A percentile compares a stretch with the other conserved stretches of the same genome.
Conservation (phyloP, 2,888 invertebrate species). For the Agrotis puta region DNA sequence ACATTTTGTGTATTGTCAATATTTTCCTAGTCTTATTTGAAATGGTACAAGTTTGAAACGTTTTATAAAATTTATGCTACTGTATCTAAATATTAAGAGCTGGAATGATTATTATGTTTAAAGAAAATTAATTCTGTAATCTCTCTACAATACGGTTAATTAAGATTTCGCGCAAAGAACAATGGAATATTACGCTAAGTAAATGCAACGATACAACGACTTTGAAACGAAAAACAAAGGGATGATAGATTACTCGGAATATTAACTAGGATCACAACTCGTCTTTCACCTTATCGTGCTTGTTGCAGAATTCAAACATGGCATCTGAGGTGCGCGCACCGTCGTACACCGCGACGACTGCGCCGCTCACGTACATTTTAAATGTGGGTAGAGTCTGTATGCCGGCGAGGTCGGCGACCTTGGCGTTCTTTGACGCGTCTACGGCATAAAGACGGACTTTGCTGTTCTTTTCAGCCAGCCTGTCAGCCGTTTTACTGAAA, state of each 20-base stretch:
- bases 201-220: slow-evolving; percentile 43
- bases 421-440: slow-evolving; percentile 92
- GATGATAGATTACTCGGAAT: slow-evolving; percentile 14
- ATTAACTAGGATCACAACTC: slow-evolving; percentile 80
- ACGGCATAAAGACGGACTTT: slow-evolving; percentile 90
- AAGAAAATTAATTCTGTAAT: neutral
- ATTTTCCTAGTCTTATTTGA: slow-evolving; percentile 52
- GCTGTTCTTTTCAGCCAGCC: slow-evolving; percentile 82
- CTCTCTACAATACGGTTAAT: slow-evolving; percentile 12
- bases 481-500: slow-evolving; percentile 91
- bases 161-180: slow-evolving; percentile 7
- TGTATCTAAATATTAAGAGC: slow-evolving; percentile 26
- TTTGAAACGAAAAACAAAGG: slow-evolving; percentile 9
- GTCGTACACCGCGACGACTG: slow-evolving; percentile 89
- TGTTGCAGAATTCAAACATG: slow-evolving; percentile 88
- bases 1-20: slow-evolving; percentile 59
- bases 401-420: slow-evolving; percentile 90
- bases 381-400: slow-evolving; percentile 93
- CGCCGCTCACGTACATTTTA: slow-evolving; percentile 91
- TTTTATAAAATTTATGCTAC: slow-evolving; percentile 26
- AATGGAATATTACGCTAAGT: slow-evolving; percentile 33
- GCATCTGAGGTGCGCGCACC: slow-evolving; percentile 90
- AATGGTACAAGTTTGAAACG: slow-evolving; percentile 27
- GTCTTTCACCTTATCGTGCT: slow-evolving; percentile 78
- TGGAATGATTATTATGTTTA: neutral